These are phyloP conservation scores for Drosophila athabasca DNA, from an alignment of 1,140 invertebrate species.

Conservation along the genomic window DNA sequence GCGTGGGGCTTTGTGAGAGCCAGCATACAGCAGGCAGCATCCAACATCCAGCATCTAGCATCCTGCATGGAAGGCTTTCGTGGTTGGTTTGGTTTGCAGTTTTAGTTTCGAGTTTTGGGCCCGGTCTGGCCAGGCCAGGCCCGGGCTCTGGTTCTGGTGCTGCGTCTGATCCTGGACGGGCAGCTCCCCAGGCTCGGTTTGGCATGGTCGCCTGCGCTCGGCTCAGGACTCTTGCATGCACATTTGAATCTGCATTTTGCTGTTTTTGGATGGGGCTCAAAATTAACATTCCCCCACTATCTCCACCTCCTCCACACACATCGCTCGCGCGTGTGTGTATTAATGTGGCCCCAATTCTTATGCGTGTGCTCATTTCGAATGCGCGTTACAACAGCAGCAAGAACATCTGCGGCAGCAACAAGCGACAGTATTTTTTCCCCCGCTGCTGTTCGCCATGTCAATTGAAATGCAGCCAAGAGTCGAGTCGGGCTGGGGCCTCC, in stretches of 20 bases:
- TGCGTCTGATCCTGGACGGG: no score
- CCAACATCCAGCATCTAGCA: conserved; percentile 2
- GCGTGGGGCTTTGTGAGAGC: conserved; percentile 59
- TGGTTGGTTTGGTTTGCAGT: conserved; percentile 56
- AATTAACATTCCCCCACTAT: conserved; percentile 70
- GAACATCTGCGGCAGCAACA: conserved; percentile 32
- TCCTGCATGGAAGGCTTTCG: conserved; percentile 56
- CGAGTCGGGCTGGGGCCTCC: conserved; percentile 5
- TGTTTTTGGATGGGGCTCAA: conserved; percentile 61
- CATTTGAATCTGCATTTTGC: conserved; percentile 76
- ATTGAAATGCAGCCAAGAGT: conserved; percentile 69
- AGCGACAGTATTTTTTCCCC: conserved; percentile 44
- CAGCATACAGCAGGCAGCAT: conserved; percentile 17
- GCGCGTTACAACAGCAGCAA: conserved; percentile 74
- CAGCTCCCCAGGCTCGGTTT: conserved; percentile 17
- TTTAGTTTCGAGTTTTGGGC: conserved; percentile 31
- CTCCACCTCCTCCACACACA: not conserved
- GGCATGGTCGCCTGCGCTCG: conserved; percentile 39
- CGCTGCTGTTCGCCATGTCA: conserved; percentile 62
- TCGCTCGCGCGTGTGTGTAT: conserved; percentile 41
- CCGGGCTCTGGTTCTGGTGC: no score
- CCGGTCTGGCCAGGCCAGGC: conserved; percentile 17
- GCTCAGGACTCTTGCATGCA: conserved; percentile 60
- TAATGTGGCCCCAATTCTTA: conserved; percentile 79
- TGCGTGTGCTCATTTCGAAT: conserved; percentile 81